phyloP scores from a whole-genome alignment of 1,140 invertebrate genomes.

The Calliphora vicina region DNA sequence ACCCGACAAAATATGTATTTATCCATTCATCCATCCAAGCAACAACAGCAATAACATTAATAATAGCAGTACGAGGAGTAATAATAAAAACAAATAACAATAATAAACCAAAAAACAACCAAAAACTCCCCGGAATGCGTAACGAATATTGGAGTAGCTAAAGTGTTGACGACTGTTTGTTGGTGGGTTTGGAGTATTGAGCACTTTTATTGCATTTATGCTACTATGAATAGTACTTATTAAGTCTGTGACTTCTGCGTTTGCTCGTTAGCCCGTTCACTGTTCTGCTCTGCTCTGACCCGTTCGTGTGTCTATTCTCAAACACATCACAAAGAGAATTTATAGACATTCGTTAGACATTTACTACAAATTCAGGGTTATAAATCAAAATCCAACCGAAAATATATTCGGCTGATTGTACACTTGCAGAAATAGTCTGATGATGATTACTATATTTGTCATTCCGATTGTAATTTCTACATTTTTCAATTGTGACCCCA shows the following conservation, averaged over 20 bases:
- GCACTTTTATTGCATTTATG: background rate
- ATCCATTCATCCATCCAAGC: background rate
- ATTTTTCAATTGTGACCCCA: no score
- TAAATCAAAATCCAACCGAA: conserved; percentile 44
- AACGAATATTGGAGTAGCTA: conserved; percentile 9
- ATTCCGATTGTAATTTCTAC: no score
- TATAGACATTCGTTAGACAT: conserved; percentile 13
- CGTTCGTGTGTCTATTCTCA: background rate
- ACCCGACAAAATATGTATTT: background rate
- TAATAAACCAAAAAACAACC: background rate
- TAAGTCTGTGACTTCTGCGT: no score
- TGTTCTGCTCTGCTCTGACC: no score
- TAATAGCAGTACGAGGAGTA: background rate
- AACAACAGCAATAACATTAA: background rate
- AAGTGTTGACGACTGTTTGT: background rate
- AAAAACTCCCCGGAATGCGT: background rate
- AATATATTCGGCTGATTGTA: conserved; percentile 25
- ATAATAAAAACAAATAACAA: background rate
- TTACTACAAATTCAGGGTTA: background rate
- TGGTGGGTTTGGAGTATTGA: background rate
- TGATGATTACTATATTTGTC: no score
- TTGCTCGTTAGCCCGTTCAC: no score
- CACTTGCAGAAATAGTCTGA: no score
- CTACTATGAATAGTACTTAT: no score
- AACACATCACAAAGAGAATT: background rate